Conservation (phyloP, 2,113 vertebrate genomes). For the Hippocampus mohnikei region DNA sequence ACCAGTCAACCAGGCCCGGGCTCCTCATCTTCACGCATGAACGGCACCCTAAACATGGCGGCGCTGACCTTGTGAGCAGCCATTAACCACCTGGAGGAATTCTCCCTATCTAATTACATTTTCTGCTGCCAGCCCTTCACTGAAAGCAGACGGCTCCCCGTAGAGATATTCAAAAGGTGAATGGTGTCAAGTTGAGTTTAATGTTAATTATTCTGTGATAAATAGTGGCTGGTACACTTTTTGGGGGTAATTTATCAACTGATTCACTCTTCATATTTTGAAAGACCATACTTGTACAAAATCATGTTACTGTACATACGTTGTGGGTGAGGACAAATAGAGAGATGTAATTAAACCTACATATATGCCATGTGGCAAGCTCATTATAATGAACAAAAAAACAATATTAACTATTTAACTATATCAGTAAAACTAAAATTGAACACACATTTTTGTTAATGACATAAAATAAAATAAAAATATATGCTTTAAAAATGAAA, state of each 20-base stretch:
- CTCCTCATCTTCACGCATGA: conserved; percentile 62
- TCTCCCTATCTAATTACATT: conserved; percentile 71
- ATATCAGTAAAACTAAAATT: too few species aligned
- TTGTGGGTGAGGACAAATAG: not conserved
- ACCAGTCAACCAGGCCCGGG: conserved; percentile 40
- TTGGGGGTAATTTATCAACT: not conserved
- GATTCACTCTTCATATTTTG: not conserved
- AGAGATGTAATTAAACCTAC: not conserved
- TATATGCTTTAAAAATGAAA: too few species aligned
- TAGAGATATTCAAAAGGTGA: conserved; percentile 39
- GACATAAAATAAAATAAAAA: too few species aligned
- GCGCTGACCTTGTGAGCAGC: conserved; percentile 69
- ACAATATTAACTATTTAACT: too few species aligned
- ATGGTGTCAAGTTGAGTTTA: conserved; percentile 39
- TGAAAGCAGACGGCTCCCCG: conserved; percentile 42
- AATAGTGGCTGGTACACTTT: conserved; percentile 10
- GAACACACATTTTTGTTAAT: too few species aligned
- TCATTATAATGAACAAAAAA: too few species aligned
- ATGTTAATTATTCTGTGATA: conserved; percentile 41
- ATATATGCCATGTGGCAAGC: not conserved
- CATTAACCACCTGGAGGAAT: conserved; percentile 75
- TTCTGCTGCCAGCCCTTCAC: conserved; percentile 53
- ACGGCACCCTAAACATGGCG: conserved; percentile 68
- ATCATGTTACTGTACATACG: not conserved
- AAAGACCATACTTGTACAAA: not conserved